phyloP scores from a whole-genome alignment of 2,888 invertebrate genomes.

The Odontocolon sp. region DNA sequence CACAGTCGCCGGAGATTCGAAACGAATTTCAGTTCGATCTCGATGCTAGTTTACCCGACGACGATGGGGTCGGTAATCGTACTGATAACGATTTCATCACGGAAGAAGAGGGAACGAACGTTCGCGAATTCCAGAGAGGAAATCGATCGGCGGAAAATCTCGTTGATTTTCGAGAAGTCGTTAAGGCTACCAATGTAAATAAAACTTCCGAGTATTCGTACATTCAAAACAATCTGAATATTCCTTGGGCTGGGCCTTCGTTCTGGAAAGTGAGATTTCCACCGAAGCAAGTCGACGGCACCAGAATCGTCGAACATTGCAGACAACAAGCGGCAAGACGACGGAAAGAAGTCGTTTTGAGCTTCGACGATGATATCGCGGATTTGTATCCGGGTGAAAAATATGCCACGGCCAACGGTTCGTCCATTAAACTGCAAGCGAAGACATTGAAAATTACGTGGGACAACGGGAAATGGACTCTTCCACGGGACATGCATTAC shows the following conservation, averaged over 20 bases:
- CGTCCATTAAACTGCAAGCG: conserved; percentile 57
- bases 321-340: conserved; percentile 57
- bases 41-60: conserved; percentile 68
- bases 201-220: conserved; percentile 72
- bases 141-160: conserved; percentile 63
- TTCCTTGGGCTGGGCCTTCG: conserved; percentile 90
- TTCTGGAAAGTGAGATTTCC: conserved; percentile 89
- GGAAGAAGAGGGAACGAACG: conserved; percentile 55
- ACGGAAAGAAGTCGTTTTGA: conserved; percentile 63
- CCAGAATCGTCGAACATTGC: conserved; percentile 54
- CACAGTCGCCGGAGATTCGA: conserved; percentile 18
- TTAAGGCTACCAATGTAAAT: conserved; percentile 46
- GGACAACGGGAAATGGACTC: conserved; percentile 66
- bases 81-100: conserved; percentile 59
- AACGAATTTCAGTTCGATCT: conserved; percentile 72
- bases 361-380: conserved; percentile 50
- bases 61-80: conserved; percentile 45
- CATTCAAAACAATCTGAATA: conserved; percentile 62
- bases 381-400: not conserved
- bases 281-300: conserved; percentile 72
- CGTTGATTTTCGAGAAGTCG: conserved; percentile 65
- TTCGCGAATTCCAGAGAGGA: conserved; percentile 46
- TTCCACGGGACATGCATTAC: conserved; percentile 67
- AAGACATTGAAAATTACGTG: conserved; percentile 67
- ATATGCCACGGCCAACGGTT: too few species aligned